Conservation (phyloP, 2,888 invertebrate species). For the Parochlus steinenii region DNA sequence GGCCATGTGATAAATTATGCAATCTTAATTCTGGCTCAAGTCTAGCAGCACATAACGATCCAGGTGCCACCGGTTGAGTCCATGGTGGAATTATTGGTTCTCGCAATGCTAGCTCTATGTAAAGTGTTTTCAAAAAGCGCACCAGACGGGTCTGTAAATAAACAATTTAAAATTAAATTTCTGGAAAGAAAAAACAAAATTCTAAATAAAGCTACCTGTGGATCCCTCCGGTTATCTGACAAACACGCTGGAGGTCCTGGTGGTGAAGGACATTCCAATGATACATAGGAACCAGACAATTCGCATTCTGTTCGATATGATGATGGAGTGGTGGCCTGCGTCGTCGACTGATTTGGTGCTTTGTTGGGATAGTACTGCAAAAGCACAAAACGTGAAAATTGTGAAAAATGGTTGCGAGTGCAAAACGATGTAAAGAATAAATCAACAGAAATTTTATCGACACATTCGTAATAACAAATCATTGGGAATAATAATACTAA, state of each 20-base stretch:
- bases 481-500: no score
- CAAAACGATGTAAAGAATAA: no score
- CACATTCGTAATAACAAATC: no score
- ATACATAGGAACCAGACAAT: conserved; percentile 22
- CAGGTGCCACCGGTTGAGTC: conserved; percentile 32
- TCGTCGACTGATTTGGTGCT: conserved; percentile 11
- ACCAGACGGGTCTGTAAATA: conserved; percentile 20
- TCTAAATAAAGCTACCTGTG: conserved; percentile 18
- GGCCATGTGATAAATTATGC: conserved; percentile 22
- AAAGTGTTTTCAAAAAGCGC: conserved; percentile 32
- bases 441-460: no score
- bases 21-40: conserved; percentile 34
- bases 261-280: conserved; percentile 23
- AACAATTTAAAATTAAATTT: neutral
- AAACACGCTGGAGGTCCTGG: conserved; percentile 22
- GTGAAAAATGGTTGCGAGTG: no score
- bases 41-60: conserved; percentile 33
- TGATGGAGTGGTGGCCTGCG: conserved; percentile 15
- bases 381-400: no score
- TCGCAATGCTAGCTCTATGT: conserved; percentile 32
- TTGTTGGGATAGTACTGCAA: conserved; percentile 10
- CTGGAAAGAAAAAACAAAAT: conserved; percentile 2
- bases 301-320: conserved; percentile 21
- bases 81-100: conserved; percentile 33
- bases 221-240: conserved; percentile 21